Conservation (phyloP, 2,888 invertebrate species). For the Fragum sueziense region DNA sequence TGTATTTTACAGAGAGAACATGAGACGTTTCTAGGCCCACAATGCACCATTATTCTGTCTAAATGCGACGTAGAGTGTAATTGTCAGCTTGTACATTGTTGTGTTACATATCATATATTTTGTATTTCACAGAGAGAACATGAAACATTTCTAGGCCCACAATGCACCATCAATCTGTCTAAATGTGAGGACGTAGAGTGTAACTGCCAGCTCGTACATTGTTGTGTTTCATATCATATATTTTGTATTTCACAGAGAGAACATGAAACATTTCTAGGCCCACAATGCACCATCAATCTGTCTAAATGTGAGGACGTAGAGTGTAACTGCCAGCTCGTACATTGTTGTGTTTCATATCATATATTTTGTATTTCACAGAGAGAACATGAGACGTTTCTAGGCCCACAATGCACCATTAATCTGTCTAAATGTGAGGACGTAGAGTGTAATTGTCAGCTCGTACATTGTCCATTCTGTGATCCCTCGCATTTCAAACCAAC, state of each 20-base stretch:
- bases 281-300: conserved; percentile 57
- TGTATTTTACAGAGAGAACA: conserved; percentile 44
- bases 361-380: conserved; percentile 35
- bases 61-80: conserved; percentile 65
- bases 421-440: conserved; percentile 59
- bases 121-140: conserved; percentile 47
- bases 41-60: conserved; percentile 57
- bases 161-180: conserved; percentile 57
- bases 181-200: conserved; percentile 62
- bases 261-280: conserved; percentile 56
- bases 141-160: conserved; percentile 54
- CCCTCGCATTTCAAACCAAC: conserved; percentile 67
- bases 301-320: conserved; percentile 58
- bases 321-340: conserved; percentile 66
- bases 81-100: conserved; percentile 68
- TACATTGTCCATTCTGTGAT: conserved; percentile 74
- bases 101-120: no score
- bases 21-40: conserved; percentile 54
- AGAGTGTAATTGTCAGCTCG: conserved; percentile 64
- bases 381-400: conserved; percentile 54
- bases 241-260: conserved; percentile 41
- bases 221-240: no score
- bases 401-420: conserved; percentile 57
- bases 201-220: conserved; percentile 67
- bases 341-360: no score